Base-by-base conservation (phyloP, 1,140 invertebrate genomes). In the Scaptomyza hsui region DNA sequence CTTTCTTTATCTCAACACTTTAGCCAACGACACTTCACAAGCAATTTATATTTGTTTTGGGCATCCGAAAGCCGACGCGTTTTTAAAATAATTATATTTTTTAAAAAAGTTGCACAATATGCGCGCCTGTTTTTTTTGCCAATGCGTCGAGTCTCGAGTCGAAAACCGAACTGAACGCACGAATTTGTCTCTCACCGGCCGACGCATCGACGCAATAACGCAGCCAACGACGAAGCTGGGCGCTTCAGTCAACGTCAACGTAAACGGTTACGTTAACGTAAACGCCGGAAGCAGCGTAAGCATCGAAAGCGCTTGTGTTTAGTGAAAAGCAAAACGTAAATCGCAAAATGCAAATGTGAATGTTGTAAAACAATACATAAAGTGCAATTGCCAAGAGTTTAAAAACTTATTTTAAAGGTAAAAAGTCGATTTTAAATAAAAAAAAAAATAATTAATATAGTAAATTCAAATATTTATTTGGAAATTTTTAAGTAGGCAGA, bases 131-230 rank as follows among this genome's bases (percentile, higher is more conserved):
- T 57, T 45, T 57, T 18, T 29, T 59, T 19, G 44, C 32, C 55
- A 47, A 53, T 72, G 69, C 69, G 69, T 63, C 67, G 52, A 63
- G 68, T 57, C 62, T 71, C 71, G 75, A 75, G 75, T 70, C 82
- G 60, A 86, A 78, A 75, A 86, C 74, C 82, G 82, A 86, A 86
- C 82, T 86, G 45, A 88, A 63, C 63, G 41, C 37, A 67, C 42
- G 35, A 64, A 65, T 53, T 64, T 29, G 18, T 72, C 21, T 69
- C 48, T 37, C 32, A 37, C 56, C 35, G 49, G 37, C 18, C 24
- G 71, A 72, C 64, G 70, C 51, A 69, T n/a, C 57, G 71, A 74
- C 63, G 75, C 42, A 42, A 21, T 62, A 35, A 10, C 49, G 49
- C 29, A 39, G 59, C 24, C 26, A 18, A 24, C 72, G 56, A 39